Percentiles rank a stretch among this genome's conserved stretches.
These are phyloP conservation scores for Tenthredo livida DNA, from an alignment of 2,888 invertebrate species.

Conservation along the genomic window DNA sequence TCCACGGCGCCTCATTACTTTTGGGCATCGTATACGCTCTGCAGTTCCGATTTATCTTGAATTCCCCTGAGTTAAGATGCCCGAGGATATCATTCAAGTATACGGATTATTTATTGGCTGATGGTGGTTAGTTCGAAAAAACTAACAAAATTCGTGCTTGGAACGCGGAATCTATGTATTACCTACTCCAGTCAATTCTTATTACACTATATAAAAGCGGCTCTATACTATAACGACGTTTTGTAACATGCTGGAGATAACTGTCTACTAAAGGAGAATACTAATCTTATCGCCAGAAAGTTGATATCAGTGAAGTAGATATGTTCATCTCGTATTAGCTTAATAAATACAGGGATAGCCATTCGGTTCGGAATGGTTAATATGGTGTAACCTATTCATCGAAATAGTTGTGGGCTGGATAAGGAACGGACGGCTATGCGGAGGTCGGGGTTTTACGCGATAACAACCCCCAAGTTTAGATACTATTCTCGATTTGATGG, in stretches of 20 bases:
- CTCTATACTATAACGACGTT: background rate
- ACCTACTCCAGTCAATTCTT: background rate
- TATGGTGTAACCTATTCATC: constrained; percentile 32
- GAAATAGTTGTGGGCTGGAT: background rate
- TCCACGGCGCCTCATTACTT: constrained; percentile 16
- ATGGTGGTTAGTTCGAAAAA: background rate
- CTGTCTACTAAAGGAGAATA: background rate
- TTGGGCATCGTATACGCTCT: background rate
- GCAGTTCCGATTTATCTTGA: constrained; percentile 2
- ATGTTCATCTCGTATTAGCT: background rate
- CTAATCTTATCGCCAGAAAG: constrained; percentile 11
- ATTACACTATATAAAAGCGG: background rate
- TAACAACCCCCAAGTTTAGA: constrained; percentile 32
- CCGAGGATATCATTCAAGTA: background rate
- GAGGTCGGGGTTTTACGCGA: constrained; percentile 39
- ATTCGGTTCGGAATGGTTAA: constrained; percentile 11
- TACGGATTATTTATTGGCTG: background rate
- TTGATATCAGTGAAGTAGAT: background rate
- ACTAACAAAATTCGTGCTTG: background rate
- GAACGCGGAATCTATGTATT: background rate
- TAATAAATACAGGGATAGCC: background rate
- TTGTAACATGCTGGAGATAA: background rate
- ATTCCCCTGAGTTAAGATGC: constrained; percentile 14
- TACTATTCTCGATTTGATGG: constrained; percentile 47
- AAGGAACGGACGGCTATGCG: background rate